Percentiles rank a stretch among this genome's conserved stretches.
phyloP scores from a whole-genome alignment of 37 sponge, comb jelly and placozoan genomes.

The Spongilla lacustris region DNA sequence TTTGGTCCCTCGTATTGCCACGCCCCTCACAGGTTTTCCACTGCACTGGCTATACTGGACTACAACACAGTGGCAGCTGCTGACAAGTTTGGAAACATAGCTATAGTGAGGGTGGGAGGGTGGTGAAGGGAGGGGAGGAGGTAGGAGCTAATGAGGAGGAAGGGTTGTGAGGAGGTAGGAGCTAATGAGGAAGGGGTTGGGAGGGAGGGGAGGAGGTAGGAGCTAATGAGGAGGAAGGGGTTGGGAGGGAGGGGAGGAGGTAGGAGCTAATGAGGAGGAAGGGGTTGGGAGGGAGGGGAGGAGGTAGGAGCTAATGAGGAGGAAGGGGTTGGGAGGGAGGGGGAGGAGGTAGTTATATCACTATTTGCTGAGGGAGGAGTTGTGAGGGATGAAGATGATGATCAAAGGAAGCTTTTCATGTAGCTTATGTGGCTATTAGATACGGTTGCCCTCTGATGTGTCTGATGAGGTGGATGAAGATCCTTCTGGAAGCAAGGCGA shows the following conservation, averaged over 20 bases:
- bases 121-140: background rate
- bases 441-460: conserved; percentile 79
- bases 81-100: conserved; percentile 97
- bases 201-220: too few species aligned
- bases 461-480: conserved; percentile 96
- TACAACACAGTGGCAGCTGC: conserved; percentile 93
- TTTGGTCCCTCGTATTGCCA: background rate
- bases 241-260: too few species aligned
- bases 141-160: background rate
- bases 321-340: too few species aligned
- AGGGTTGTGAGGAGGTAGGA: background rate
- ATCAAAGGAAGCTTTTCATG: too few species aligned
- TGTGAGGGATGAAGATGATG: background rate
- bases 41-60: conserved; percentile 81
- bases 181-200: too few species aligned
- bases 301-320: too few species aligned
- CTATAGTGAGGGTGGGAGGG: conserved; percentile 62
- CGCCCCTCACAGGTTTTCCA: conserved; percentile 53
- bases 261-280: background rate
- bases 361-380: background rate
- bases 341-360: background rate
- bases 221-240: too few species aligned
- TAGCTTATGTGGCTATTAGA: conserved; percentile 13
- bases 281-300: background rate
- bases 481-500: conserved; percentile 91